A percentile compares a stretch with the other conserved stretches of the same genome.
These are phyloP conservation scores for Drosophila kepulauana DNA, from an alignment of 1,140 invertebrate species.

Conservation along the genomic window DNA sequence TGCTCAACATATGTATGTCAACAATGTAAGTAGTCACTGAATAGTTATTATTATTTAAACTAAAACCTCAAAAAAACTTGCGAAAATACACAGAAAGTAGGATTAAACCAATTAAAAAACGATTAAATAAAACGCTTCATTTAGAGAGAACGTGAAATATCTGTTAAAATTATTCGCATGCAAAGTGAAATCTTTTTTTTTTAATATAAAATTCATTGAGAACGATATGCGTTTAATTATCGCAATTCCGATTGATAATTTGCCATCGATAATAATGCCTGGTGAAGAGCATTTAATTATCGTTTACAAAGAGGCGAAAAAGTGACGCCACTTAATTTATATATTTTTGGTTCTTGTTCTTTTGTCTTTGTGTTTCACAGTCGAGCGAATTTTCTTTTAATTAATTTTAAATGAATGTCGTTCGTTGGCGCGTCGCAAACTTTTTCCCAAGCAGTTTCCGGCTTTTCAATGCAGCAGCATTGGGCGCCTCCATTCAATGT, in stretches of 20 bases:
- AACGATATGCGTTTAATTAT: conserved; percentile 12
- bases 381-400: conserved; percentile 83
- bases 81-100: too few relatives aligned
- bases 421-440: conserved; percentile 77
- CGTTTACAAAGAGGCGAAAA: conserved; percentile 17
- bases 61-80: too few relatives aligned
- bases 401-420: conserved; percentile 83
- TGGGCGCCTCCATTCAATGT: conserved; percentile 1
- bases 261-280: conserved; percentile 5
- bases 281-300: conserved; percentile 38
- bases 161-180: neutral
- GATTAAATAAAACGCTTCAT: neutral
- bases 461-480: conserved; percentile 42
- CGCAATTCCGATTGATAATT: neutral
- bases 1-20: too few relatives aligned
- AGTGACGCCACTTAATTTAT: conserved; percentile 44
- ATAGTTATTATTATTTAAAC: too few relatives aligned
- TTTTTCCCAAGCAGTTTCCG: conserved; percentile 67
- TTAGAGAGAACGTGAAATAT: neutral
- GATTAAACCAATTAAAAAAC: too few relatives aligned
- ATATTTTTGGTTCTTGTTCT: conserved; percentile 57
- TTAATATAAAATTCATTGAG: neutral
- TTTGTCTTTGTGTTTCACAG: conserved; percentile 80
- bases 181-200: neutral
- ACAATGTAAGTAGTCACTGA: too few relatives aligned